These are phyloP conservation scores for Neotragus moschatus DNA, from an alignment of 2,113 vertebrate genomes.

Conservation along the genomic window DNA sequence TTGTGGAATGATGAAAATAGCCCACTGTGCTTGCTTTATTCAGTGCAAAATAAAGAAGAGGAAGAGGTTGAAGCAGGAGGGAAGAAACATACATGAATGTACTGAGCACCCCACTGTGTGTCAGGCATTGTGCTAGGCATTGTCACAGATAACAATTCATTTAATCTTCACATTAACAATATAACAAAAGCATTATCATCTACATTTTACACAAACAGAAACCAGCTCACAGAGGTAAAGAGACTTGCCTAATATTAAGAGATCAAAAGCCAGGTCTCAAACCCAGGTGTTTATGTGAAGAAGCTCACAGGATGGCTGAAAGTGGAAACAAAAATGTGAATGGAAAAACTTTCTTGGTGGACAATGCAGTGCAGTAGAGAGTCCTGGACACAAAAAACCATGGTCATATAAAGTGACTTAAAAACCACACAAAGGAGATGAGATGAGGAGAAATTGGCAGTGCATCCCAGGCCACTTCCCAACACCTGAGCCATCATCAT, in stretches of 20 bases:
- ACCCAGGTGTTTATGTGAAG: background rate
- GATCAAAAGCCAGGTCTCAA: background rate
- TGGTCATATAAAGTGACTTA: background rate
- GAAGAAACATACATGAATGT: background rate
- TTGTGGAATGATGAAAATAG: background rate
- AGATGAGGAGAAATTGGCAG: background rate
- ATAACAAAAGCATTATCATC: background rate
- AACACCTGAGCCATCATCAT: background rate
- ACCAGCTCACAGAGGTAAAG: background rate
- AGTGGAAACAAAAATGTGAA: slow-evolving; percentile 13
- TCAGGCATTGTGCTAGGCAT: background rate
- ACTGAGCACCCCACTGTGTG: background rate
- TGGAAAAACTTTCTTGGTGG: background rate
- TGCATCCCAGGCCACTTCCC: background rate
- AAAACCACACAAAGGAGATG: background rate
- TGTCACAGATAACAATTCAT: background rate
- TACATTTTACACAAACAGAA: background rate
- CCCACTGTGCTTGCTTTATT: background rate
- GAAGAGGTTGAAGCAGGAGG: background rate
- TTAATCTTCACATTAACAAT: background rate
- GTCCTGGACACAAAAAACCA: background rate
- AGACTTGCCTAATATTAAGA: background rate
- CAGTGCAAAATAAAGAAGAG: background rate
- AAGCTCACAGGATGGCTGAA: background rate
- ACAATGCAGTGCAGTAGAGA: background rate